Conservation (phyloP, 2,113 vertebrate genomes). For the Erythrolamprus reginae region DNA sequence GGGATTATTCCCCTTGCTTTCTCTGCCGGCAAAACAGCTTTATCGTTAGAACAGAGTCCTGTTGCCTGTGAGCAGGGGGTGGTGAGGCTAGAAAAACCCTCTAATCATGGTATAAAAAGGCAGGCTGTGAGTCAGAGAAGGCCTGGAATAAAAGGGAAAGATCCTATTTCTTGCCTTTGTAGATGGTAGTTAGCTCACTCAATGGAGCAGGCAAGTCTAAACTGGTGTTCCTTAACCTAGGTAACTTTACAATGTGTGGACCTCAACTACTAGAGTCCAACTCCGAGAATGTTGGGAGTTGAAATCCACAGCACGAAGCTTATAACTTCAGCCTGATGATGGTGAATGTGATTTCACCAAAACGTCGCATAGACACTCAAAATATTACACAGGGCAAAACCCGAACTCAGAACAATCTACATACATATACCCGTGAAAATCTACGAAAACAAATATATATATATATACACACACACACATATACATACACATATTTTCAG, state of each 20-base stretch:
- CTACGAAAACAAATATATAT: too few relatives aligned
- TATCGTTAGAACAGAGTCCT: not conserved
- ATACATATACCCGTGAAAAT: too few relatives aligned
- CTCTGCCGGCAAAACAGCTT: not conserved
- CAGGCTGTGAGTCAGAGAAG: slow-evolving; percentile 15
- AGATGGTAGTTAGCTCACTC: slow-evolving; percentile 20
- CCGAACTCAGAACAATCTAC: too few relatives aligned
- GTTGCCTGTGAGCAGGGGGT: not conserved
- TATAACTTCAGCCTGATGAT: too few relatives aligned
- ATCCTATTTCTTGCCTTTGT: slow-evolving; percentile 26
- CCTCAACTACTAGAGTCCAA: not conserved
- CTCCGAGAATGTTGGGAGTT: not conserved
- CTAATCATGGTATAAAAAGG: not conserved
- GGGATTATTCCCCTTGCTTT: not conserved
- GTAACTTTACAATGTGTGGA: not conserved
- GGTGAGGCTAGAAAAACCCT: not conserved
- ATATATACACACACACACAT: too few relatives aligned
- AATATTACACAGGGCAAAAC: too few relatives aligned
- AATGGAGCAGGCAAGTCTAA: not conserved
- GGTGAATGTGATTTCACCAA: too few relatives aligned
- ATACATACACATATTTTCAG: too few relatives aligned
- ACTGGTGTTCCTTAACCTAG: not conserved
- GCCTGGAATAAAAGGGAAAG: slow-evolving; percentile 18
- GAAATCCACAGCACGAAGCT: too few relatives aligned
- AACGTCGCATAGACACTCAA: too few relatives aligned